A percentile compares a stretch with the other conserved stretches of the same genome.
Conservation (phyloP, 2,113 vertebrate species). For the human (Homo sapiens) region GRCh38 chr11:113286501-113287000, state of each 20-base stretch:
- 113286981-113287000: too few relatives aligned
- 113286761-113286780: neutral
- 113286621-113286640: accelerated
- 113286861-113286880: neutral
- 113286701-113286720: neutral
- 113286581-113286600: accelerated
- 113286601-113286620: accelerated
- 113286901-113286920: neutral
- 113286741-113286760: neutral
- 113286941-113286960: neutral
- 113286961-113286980: too few relatives aligned
- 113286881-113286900: accelerated
- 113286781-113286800: neutral
- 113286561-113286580: neutral
- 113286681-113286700: neutral
- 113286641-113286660: too few relatives aligned
- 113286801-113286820: accelerated
- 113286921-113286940: neutral
- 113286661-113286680: neutral
- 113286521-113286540: neutral
- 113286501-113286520: too few relatives aligned
- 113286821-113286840: neutral
- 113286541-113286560: neutral
- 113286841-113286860: accelerated
- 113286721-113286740: neutral